Evolutionary conservation across 2,797 vertebrate species (phyloP).

Genomic region (Sciurus vulgaris): DNA sequence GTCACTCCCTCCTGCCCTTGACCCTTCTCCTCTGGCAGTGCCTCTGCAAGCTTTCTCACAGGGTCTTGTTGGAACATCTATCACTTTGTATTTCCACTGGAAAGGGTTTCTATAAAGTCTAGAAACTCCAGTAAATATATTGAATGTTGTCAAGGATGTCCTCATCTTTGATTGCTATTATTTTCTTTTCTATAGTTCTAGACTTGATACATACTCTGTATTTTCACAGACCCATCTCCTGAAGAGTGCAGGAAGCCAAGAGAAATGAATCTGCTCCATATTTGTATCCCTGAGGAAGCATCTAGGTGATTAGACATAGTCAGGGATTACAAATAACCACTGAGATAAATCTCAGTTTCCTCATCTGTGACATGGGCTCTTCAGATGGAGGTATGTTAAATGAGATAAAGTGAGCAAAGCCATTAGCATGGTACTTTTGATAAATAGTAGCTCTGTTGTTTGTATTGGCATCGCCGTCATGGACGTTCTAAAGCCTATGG

Average conservation of each 20-base stretch:
- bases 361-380: not conserved
- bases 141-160: not conserved
- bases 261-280: not conserved
- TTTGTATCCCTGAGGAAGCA: not conserved
- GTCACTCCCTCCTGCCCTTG: fast-evolving
- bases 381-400: not conserved
- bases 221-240: not conserved
- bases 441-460: not conserved
- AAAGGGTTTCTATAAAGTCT: not conserved
- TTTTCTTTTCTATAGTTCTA: not conserved
- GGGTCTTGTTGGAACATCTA: not conserved
- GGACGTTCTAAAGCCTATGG: not conserved
- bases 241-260: not conserved
- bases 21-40: too few species aligned
- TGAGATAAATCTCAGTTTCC: not conserved
- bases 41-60: not conserved
- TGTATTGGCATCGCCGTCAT: not conserved
- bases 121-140: not conserved
- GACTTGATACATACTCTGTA: not conserved
- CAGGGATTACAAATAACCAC: too few species aligned
- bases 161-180: not conserved
- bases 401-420: not conserved
- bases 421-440: not conserved
- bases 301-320: not conserved
- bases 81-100: not conserved